phyloP scores from a whole-genome alignment of 1,140 invertebrate genomes.

The Acromyrmex echinatior region DNA sequence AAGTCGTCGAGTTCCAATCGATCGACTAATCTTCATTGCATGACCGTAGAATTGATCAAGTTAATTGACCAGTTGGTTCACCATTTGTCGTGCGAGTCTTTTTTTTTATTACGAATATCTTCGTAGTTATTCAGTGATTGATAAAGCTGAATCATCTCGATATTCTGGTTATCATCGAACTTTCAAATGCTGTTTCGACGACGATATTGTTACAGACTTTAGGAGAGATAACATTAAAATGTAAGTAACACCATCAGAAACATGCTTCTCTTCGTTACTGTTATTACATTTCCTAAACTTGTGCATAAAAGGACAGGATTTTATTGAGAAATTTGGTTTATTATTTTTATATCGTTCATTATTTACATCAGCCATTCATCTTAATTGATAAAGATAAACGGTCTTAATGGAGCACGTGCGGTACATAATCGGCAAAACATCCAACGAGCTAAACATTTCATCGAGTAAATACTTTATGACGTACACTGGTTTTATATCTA shows the following conservation, averaged over 20 bases:
- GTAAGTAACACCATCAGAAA: background rate
- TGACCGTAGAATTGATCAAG: constrained; percentile 4
- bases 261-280: background rate
- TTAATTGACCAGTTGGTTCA: constrained; percentile 58
- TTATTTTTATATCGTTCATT: background rate
- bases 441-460: background rate
- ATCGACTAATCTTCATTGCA: constrained; percentile 57
- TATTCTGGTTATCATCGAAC: background rate
- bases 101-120: constrained; percentile 6
- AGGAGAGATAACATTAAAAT: background rate
- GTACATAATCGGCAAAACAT: constrained; percentile 38
- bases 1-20: constrained; percentile 36
- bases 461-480: constrained; percentile 48
- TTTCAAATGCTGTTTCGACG: constrained; percentile 5
- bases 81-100: constrained; percentile 6
- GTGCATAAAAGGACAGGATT: background rate
- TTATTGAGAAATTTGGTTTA: background rate
- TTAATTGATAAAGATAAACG: constrained; percentile 46
- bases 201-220: background rate
- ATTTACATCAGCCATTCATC: constrained; percentile 10
- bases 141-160: background rate
- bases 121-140: constrained; percentile 23
- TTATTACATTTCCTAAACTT: constrained; percentile 3
- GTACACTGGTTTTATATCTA: constrained; percentile 32
- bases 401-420: constrained; percentile 27